Base-by-base conservation (phyloP, 2,888 invertebrate genomes). In the Rhingia rostrata region DNA sequence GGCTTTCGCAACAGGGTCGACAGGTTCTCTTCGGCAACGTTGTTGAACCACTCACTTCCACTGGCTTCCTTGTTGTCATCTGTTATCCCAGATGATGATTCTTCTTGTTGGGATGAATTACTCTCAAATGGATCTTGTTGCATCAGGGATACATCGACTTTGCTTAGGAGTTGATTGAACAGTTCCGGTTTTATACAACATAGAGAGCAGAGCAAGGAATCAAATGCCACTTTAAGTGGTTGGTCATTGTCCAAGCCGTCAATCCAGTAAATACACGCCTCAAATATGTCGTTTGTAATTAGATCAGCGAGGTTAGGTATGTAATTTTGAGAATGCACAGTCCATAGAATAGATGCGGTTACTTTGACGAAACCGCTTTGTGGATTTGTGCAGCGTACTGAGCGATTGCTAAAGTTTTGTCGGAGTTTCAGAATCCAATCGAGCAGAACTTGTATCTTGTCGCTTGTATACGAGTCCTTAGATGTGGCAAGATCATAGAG, bases 131-230 rank as follows among this genome's bases (percentile, higher is more conserved):
- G 45, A 45, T 80, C 80, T 4, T 80, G 74, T 14, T 75, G 84
- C 84, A 80, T 84, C 2, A 80, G 49, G 5, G 75, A 81, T 22
- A 95, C 94, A 61, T 95, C 95, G 91, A 97, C 94, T 89, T 94
- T 94, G 88, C 95, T 94, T 74, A 97, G 91, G 37, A 97, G 90
- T 86, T 94, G 92, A 54, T 94, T 94, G 89, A 97, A 97, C 66
- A 96, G 92, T 85, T 95, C 94, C 0, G 97, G 95, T 87, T 95
- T 94, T 37, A 97, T 95, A 90, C 95, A 96, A 91, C 97, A 97
- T 89, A 97, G 93, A 4, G 97, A 95, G 90, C 97, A 98, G 60
- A 98, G 91, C 69, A 97, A 93, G 88, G 96, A 94, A 91, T 98
- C 97, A n/a, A 98, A 93, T 0, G 97, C 94, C 88, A 95, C 94